Conservation (phyloP, 1,140 invertebrate species). For the Philotrypesis tridentata region DNA sequence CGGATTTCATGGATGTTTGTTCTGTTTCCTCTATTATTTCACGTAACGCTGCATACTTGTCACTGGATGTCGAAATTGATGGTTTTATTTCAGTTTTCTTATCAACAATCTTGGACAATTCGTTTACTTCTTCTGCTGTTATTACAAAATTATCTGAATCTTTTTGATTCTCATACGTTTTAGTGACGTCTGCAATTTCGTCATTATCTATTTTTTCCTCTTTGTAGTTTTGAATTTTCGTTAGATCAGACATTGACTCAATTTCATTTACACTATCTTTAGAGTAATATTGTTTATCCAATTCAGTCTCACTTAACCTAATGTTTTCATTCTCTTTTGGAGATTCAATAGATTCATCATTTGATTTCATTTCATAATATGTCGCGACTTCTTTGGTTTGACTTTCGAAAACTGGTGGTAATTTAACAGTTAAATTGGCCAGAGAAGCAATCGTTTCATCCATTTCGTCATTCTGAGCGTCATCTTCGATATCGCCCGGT, state of each 20-base stretch:
- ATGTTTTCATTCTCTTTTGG: constrained; percentile 25
- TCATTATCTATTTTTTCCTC: constrained; percentile 47
- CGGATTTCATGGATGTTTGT: constrained; percentile 47
- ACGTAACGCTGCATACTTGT: constrained; percentile 67
- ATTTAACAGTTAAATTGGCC: constrained; percentile 63
- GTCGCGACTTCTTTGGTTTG: constrained; percentile 42
- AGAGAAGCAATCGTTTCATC: constrained; percentile 58
- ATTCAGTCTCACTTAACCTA: constrained; percentile 34
- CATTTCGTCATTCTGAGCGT: constrained; percentile 54
- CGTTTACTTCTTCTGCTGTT: constrained; percentile 56
- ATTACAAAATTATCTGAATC: constrained; percentile 46
- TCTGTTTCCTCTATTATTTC: constrained; percentile 68
- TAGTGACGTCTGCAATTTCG: constrained; percentile 35
- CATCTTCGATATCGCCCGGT: constrained; percentile 55
- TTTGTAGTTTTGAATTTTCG: constrained; percentile 29
- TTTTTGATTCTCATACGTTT: constrained; percentile 44
- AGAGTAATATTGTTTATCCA: constrained; percentile 34
- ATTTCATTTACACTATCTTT: constrained; percentile 3
- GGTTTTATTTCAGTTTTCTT: constrained; percentile 61
- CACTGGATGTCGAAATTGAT: constrained; percentile 63
- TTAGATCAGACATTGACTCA: constrained; percentile 18
- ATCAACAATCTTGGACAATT: constrained; percentile 51
- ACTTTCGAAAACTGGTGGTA: constrained; percentile 57
- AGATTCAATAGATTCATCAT: constrained; percentile 33
- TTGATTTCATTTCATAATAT: constrained; percentile 51